Percentiles rank a stretch among this genome's conserved stretches.
These are phyloP conservation scores for Oligia fasciuncula DNA, from an alignment of 2,888 invertebrate genomes.

Conservation along the genomic window DNA sequence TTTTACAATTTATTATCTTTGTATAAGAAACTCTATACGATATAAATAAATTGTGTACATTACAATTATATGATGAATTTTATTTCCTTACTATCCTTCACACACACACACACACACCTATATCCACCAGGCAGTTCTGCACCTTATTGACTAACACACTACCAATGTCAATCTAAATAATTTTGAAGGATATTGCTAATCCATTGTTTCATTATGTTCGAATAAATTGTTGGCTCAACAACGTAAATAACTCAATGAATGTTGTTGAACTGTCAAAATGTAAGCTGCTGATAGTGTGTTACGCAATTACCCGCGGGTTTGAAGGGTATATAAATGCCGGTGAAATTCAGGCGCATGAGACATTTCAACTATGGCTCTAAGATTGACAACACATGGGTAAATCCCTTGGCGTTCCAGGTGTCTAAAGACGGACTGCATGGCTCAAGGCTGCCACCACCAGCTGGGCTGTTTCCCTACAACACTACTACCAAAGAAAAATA, in stretches of 20 bases:
- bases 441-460: background rate
- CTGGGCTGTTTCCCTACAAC: background rate
- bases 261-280: background rate
- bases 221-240: background rate
- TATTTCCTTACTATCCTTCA: slow-evolving; percentile 69
- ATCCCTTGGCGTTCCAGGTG: slow-evolving; percentile 1
- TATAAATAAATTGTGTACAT: slow-evolving; percentile 90
- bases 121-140: background rate
- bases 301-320: background rate
- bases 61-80: slow-evolving; percentile 83
- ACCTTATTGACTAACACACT: too few species aligned
- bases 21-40: slow-evolving; percentile 89
- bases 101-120: background rate
- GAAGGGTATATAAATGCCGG: background rate
- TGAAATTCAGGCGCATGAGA: background rate
- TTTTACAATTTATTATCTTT: slow-evolving; percentile 90
- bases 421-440: background rate
- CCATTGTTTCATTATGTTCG: background rate
- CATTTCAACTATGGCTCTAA: background rate
- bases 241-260: background rate
- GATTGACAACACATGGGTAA: background rate
- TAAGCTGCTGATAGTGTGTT: background rate
- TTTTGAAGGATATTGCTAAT: background rate
- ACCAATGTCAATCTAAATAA: background rate
- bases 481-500: background rate